phyloP scores from a whole-genome alignment of 2,797 vertebrate genomes.

The Spinibarbus caldwelli region DNA sequence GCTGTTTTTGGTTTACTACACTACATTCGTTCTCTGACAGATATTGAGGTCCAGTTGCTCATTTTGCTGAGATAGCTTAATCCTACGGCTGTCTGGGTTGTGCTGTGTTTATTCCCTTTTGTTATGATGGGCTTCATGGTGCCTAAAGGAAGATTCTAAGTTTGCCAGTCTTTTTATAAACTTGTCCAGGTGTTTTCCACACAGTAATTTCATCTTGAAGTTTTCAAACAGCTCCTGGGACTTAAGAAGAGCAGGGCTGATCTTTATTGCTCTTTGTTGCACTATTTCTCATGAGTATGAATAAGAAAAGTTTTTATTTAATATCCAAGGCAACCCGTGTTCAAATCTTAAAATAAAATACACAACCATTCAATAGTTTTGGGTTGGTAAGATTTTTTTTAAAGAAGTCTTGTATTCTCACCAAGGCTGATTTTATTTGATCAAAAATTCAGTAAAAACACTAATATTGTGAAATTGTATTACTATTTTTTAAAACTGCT shows the following conservation, averaged over 20 bases:
- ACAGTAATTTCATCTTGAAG: neutral
- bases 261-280: slow-evolving; percentile 16
- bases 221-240: neutral
- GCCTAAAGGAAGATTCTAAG: slow-evolving; percentile 1
- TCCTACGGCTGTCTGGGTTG: slow-evolving; percentile 5
- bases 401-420: neutral
- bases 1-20: too few relatives aligned
- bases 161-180: slow-evolving; percentile 14
- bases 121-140: slow-evolving; percentile 7
- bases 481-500: neutral
- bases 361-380: neutral
- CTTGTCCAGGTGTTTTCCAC: slow-evolving; percentile 24
- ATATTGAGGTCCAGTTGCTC: slow-evolving; percentile 4
- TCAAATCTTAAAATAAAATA: neutral
- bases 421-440: too few relatives aligned
- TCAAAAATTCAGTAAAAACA: neutral
- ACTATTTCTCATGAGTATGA: neutral
- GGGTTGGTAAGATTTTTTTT: neutral
- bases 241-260: neutral
- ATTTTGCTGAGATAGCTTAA: slow-evolving; percentile 16
- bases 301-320: neutral
- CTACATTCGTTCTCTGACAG: neutral
- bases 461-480: neutral
- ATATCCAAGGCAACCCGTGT: neutral
- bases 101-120: slow-evolving; percentile 13